Evolutionary conservation across 2,888 invertebrate species (phyloP).

Genomic region (Malthinus flaveolus): DNA sequence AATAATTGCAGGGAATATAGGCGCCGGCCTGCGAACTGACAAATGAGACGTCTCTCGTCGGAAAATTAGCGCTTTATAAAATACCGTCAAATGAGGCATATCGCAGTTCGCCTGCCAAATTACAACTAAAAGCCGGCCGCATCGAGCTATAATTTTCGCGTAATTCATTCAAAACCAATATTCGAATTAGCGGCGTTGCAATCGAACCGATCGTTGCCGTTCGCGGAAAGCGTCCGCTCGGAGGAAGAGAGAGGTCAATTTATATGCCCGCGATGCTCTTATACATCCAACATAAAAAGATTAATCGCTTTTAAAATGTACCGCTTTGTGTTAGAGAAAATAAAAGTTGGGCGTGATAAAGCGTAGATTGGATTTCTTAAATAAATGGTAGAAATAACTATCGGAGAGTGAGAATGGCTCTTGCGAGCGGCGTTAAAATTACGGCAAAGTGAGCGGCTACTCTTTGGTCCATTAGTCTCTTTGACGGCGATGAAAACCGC

Average conservation of each 20-base stretch:
- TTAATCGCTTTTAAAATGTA: conserved; percentile 36
- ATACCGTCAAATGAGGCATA: conserved; percentile 37
- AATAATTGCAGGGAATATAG: conserved; percentile 46
- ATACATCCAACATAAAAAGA: conserved; percentile 32
- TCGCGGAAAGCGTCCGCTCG: conserved; percentile 13
- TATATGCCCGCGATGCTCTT: conserved; percentile 32
- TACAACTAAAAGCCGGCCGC: conserved; percentile 34
- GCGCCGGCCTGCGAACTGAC: conserved; percentile 38
- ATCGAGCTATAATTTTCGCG: conserved; percentile 27
- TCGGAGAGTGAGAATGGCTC: conserved; percentile 31
- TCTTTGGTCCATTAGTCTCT: conserved; percentile 51
- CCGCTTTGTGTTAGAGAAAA: conserved; percentile 28
- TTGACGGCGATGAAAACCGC: conserved; percentile 39
- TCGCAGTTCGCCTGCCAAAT: conserved; percentile 32
- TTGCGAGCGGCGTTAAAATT: conserved; percentile 29
- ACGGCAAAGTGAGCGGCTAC: conserved; percentile 37
- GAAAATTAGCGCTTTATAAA: conserved; percentile 42
- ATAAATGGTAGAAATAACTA: conserved; percentile 44
- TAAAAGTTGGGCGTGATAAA: conserved; percentile 36
- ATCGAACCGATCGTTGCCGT: background rate
- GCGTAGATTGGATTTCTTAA: conserved; percentile 43
- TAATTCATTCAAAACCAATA: conserved; percentile 30
- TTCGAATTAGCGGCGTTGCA: conserved; percentile 19
- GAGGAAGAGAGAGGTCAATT: conserved; percentile 29
- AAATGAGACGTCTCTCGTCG: conserved; percentile 39